Base-by-base conservation (phyloP, 1,140 invertebrate species). In the Aphaenogaster rudis region DNA sequence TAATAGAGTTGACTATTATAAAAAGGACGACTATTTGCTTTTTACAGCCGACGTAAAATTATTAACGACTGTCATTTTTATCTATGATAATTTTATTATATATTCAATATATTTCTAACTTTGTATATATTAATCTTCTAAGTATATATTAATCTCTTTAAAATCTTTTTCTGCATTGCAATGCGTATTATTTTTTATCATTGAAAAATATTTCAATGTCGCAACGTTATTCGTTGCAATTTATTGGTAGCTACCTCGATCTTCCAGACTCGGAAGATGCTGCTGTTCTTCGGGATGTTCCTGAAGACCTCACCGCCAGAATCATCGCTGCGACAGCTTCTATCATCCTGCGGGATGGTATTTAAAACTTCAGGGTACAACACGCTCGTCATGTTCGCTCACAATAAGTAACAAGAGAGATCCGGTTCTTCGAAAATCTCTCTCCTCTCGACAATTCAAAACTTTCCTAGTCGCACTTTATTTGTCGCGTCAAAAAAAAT, bases 241-340 rank as follows among this genome's bases (percentile, higher is more conserved):
- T 71, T 42, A 21, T 45, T 54, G 7, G 57, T 33, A 54, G 50
- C 71, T 95, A 98, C 97, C 95, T 98, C 97, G 78, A 98, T 96
- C 94, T 97, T 97, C 98, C 98, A 98, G 7, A 98, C 96, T 54
- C 97, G 96, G 95, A 98, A 98, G 50, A 96, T 96, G 13, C 97
- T 97, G 80, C 96, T 96, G 93, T 97, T 97, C 89, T 97, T 97
- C 0, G 97, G 96, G 45, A 98, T 97, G 79, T 97, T 97, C 81
- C 97, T 97, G 92, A 98, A 98, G 63, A 96, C 97, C 48, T 95
- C 95, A 72, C 94, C 93, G 54, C 91, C 88, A 1, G 95, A 95
- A 33, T 95, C 94, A 50, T 95, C 94, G 42, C 94, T 95, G 88
- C 94, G 93, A 28, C 88, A 94, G 80, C 93, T 95, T 28, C 91